Conservation (phyloP, 2,888 invertebrate genomes). For the Caenorhabditis plicata region DNA sequence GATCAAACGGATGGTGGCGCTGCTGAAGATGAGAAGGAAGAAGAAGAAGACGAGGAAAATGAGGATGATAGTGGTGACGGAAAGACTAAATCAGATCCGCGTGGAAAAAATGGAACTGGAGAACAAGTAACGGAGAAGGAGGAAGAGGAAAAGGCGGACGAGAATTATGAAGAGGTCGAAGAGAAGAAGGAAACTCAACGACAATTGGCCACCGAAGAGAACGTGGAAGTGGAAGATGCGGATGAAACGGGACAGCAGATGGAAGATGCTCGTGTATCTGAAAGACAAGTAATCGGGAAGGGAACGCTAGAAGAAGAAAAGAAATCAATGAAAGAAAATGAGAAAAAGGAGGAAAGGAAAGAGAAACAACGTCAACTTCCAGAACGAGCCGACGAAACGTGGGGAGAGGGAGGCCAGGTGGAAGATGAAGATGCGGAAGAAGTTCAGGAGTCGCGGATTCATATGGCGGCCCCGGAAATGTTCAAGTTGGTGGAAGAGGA, state of each 20-base stretch:
- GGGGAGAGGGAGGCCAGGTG: slow-evolving; percentile 22
- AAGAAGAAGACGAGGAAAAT: slow-evolving; percentile 36
- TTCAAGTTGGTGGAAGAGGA: slow-evolving; percentile 33
- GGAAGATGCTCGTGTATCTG: slow-evolving; percentile 34
- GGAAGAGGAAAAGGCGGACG: slow-evolving; percentile 16
- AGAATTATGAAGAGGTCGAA: slow-evolving; percentile 23
- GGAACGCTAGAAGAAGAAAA: slow-evolving; percentile 58
- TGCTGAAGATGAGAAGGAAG: slow-evolving; percentile 25
- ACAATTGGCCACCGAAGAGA: slow-evolving; percentile 31
- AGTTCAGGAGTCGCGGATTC: slow-evolving; percentile 30
- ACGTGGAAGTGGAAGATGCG: slow-evolving; percentile 32
- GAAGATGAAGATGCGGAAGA: slow-evolving; percentile 24
- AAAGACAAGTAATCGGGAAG: slow-evolving; percentile 41
- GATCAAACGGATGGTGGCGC: slow-evolving; percentile 35
- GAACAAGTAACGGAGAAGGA: too few species aligned
- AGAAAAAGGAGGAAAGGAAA: slow-evolving; percentile 17
- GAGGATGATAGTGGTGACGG: slow-evolving; percentile 39
- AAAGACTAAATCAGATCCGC: slow-evolving; percentile 49
- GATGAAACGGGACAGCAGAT: slow-evolving; percentile 43
- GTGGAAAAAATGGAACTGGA: slow-evolving; percentile 57
- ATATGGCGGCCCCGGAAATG: slow-evolving; percentile 39
- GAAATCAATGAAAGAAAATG: slow-evolving; percentile 34
- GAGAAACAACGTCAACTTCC: slow-evolving; percentile 28
- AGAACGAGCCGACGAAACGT: slow-evolving; percentile 21
- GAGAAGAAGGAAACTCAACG: slow-evolving; percentile 25